A percentile compares a stretch with the other conserved stretches of the same genome.
Evolutionary conservation across 2,888 invertebrate species (phyloP).

Genomic region (Hirtodrosophila histrioides): DNA sequence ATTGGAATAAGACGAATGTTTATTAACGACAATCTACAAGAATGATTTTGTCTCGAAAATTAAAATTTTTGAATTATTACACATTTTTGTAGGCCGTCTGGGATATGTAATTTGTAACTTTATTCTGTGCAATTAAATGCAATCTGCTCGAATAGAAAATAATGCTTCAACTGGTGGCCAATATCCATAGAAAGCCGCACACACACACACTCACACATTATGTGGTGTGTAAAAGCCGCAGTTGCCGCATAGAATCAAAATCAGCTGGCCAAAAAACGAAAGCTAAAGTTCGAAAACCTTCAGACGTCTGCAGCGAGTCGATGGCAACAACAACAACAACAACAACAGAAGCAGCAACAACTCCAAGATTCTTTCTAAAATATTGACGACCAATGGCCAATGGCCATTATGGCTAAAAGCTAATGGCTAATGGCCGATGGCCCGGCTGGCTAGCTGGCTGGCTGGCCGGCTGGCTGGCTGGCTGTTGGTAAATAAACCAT

Average conservation of each 20-base stretch:
- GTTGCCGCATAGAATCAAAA: conserved; percentile 34
- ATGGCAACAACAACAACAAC: conserved; percentile 1
- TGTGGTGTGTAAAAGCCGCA: neutral
- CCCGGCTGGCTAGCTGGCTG: neutral
- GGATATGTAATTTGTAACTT: too few relatives aligned
- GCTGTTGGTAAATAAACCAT: conserved; percentile 46
- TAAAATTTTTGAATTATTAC: too few relatives aligned
- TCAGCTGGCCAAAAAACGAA: conserved; percentile 68
- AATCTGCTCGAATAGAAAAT: neutral
- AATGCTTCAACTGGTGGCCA: neutral
- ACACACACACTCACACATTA: neutral
- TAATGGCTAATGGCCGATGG: conserved; percentile 6
- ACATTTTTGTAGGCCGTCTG: too few relatives aligned
- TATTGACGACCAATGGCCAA: conserved; percentile 6
- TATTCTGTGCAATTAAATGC: neutral
- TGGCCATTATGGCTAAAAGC: neutral
- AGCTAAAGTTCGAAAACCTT: conserved; percentile 63
- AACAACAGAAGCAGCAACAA: conserved; percentile 31
- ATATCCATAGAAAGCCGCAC: conserved; percentile 18
- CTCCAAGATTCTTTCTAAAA: conserved; percentile 44
- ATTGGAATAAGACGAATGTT: too few relatives aligned
- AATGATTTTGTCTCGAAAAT: too few relatives aligned
- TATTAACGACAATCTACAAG: too few relatives aligned
- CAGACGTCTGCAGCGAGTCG: conserved; percentile 14
- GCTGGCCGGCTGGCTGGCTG: neutral